These are phyloP conservation scores for Etheostoma spectabile DNA, from an alignment of 2,113 vertebrate genomes.

Conservation along the genomic window DNA sequence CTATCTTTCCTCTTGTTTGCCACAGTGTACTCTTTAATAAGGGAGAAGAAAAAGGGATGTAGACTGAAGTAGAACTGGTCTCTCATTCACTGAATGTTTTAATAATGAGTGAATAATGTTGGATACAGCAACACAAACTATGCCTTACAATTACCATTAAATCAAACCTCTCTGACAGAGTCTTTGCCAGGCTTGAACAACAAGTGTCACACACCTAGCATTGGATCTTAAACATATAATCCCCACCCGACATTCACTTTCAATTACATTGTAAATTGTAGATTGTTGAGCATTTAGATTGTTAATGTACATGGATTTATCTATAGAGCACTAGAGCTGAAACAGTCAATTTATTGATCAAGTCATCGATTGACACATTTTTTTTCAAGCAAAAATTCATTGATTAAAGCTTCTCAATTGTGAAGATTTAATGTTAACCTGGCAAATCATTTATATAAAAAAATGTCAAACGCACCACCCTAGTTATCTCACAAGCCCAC, in stretches of 20 bases:
- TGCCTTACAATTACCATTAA: conserved; percentile 16
- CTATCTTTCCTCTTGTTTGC: conserved; percentile 38
- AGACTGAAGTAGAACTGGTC: conserved; percentile 25
- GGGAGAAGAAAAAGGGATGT: conserved; percentile 11
- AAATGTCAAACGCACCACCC: too few relatives aligned
- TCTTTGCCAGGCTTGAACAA: neutral
- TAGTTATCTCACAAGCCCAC: too few relatives aligned
- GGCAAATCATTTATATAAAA: too few relatives aligned
- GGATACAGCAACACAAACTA: conserved; percentile 11
- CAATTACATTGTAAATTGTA: neutral
- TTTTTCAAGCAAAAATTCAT: neutral
- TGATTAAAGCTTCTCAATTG: neutral
- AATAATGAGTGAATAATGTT: conserved; percentile 46
- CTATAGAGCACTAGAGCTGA: neutral
- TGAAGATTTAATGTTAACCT: neutral
- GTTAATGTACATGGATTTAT: neutral
- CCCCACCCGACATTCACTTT: neutral
- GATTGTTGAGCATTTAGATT: neutral
- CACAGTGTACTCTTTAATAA: conserved; percentile 44
- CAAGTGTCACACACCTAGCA: neutral
- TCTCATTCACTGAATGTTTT: conserved; percentile 37
- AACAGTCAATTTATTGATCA: neutral
- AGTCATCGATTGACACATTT: neutral
- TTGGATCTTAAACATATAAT: neutral
- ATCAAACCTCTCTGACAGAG: conserved; percentile 3